Evolutionary conservation across 2,113 vertebrate species (phyloP), one percentile per base, ranked within the genome.

Genomic region (Psephotus haematonotus): DNA sequence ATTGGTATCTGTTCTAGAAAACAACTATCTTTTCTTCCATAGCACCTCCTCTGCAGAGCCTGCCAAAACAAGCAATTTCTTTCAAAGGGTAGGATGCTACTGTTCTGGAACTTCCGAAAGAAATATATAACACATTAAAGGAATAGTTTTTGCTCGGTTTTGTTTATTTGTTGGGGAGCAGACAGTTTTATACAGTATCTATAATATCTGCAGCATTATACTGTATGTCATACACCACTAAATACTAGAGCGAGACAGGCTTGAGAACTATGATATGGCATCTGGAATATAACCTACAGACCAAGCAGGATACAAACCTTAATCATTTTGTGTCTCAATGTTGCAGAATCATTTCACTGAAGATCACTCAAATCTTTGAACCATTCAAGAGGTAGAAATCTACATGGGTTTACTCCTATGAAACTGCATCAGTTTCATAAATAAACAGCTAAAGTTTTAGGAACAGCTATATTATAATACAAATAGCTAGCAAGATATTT

Each of bases 61-160:
- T 86, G 53, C 25, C 82, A 93, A 90, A 71, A 88, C 57, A 86
- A 93, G 59, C 2, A 49, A 37, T 74, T 85, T 17, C 77, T 92
- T 86, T 59, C 53, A 62, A 90, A 93, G 39, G 24, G 41, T 35
- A 70, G 53, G 37, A 63, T 37, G 9, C n/a, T 86, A 28, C 64
- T 50, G 22, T 49, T 90, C 37, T 86, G 13, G 20, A 88, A 59
- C n/a, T 87, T 79, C 57, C 2, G 0, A 49, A 78, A 69, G 14
- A 90, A 72, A 88, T 28, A 72, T 1, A 2, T 4, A 57, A 67
- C 55, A 33, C 25, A 52, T 0, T 63, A 35, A 90, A 90, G 27
- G 62, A 79, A 71, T 89, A 80, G 3, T 64, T 76, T 82, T 82
- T 79, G 19, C 79, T 41, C 8, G 6, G 22, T n/a, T 78, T 39